phyloP scores from a whole-genome alignment of 1,140 invertebrate genomes.

The Scaptodrosophila lebanonensis region DNA sequence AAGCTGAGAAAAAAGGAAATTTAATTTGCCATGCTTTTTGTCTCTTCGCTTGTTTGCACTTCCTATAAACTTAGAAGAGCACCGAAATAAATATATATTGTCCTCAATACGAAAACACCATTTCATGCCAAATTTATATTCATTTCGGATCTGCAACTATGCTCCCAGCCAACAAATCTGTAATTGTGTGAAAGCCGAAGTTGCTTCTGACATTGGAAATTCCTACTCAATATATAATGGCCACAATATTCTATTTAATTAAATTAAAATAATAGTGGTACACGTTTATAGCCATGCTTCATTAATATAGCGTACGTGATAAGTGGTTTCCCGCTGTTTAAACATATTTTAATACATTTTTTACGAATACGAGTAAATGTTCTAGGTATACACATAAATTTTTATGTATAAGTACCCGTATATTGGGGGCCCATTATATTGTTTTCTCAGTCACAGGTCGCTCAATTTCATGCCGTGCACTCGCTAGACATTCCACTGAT shows the following conservation, averaged over 20 bases:
- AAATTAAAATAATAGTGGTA: too few species aligned
- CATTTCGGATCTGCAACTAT: conserved; percentile 63
- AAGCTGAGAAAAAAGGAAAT: conserved; percentile 48
- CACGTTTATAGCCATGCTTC: too few species aligned
- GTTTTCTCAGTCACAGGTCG: conserved; percentile 27
- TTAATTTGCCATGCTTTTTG: conserved; percentile 54
- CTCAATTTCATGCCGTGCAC: conserved; percentile 20
- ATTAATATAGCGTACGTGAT: too few species aligned
- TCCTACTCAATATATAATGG: too few species aligned
- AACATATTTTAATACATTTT: too few species aligned
- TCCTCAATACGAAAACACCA: conserved; percentile 57
- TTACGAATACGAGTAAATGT: too few species aligned
- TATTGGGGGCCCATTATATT: conserved; percentile 19
- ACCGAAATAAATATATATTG: conserved; percentile 41
- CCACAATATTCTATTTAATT: too few species aligned
- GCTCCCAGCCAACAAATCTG: too few species aligned
- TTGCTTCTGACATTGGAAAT: too few species aligned
- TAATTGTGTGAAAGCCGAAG: too few species aligned
- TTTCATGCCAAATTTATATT: conserved; percentile 76
- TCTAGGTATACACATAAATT: conserved; percentile 5
- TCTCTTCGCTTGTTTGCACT: conserved; percentile 4
- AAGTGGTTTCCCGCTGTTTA: too few species aligned
- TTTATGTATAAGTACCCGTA: conserved; percentile 3
- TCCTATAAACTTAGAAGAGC: conserved; percentile 2
- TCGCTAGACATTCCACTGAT: conserved; percentile 1